Percentiles rank a stretch among this genome's conserved stretches.
Conservation (phyloP, 2,113 vertebrate species). For the Trichechus manatus region DNA sequence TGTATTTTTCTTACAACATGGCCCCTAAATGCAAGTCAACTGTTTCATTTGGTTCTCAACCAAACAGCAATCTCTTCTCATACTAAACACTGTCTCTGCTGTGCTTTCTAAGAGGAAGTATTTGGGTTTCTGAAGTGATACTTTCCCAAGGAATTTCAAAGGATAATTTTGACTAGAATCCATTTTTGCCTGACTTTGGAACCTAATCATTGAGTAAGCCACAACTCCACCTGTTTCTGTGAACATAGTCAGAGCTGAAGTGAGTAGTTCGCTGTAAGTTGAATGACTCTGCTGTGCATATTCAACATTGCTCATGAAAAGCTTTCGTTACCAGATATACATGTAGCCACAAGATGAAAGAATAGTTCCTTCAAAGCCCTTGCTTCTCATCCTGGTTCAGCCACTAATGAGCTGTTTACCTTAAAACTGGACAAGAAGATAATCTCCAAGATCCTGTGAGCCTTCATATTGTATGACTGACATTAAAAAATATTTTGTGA, state of each 20-base stretch:
- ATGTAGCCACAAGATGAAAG: neutral
- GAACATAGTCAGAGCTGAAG: neutral
- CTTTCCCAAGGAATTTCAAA: neutral
- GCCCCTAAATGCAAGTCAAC: neutral
- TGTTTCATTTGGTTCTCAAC: constrained; percentile 23
- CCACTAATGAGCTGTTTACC: neutral
- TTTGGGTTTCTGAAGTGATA: constrained; percentile 4
- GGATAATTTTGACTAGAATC: neutral
- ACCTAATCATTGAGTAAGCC: constrained; percentile 21
- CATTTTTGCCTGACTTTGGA: neutral
- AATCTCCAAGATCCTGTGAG: neutral
- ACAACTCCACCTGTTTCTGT: neutral
- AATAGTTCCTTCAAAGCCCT: constrained; percentile 38
- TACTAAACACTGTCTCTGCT: neutral
- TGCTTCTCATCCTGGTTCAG: neutral
- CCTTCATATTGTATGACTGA: neutral
- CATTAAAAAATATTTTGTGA: neutral
- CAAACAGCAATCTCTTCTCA: neutral
- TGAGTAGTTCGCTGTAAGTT: neutral
- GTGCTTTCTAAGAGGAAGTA: neutral
- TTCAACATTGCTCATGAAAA: neutral
- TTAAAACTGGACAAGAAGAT: neutral
- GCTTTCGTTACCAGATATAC: neutral
- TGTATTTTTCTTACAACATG: neutral
- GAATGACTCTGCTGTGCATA: neutral